Conservation (phyloP, 2,888 invertebrate genomes). For the Trissolcus brochymenae region DNA sequence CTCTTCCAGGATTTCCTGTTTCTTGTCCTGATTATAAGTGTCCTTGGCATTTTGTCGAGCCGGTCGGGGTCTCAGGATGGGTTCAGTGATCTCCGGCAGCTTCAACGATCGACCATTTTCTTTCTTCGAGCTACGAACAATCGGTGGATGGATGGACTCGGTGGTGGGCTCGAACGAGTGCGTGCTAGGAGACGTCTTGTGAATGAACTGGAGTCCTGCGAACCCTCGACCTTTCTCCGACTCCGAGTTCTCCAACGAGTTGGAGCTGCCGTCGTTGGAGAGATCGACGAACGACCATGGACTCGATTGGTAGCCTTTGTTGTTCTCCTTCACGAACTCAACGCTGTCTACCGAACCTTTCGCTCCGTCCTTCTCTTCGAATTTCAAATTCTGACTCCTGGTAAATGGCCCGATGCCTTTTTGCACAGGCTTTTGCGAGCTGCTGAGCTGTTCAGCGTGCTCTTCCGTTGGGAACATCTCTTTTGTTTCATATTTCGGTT, state of each 20-base stretch:
- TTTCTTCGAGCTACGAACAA: conserved; percentile 78
- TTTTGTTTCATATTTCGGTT: conserved; percentile 64
- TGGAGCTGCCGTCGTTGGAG: conserved; percentile 69
- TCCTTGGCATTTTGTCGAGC: conserved; percentile 70
- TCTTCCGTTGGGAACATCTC: conserved; percentile 55
- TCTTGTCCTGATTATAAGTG: conserved; percentile 60
- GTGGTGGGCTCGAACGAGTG: conserved; percentile 43
- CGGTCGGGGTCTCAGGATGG: conserved; percentile 79
- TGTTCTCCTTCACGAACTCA: conserved; percentile 54
- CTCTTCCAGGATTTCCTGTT: conserved; percentile 71
- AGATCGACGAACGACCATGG: conserved; percentile 71
- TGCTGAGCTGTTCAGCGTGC: conserved; percentile 54
- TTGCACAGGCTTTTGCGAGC: conserved; percentile 54
- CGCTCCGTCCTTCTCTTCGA: conserved; percentile 54
- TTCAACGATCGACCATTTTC: conserved; percentile 71
- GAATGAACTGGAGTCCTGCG: conserved; percentile 60
- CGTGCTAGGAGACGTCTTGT: conserved; percentile 22
- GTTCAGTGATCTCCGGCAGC: conserved; percentile 81
- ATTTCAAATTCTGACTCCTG: conserved; percentile 67
- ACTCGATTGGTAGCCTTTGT: conserved; percentile 60
- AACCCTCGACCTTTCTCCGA: conserved; percentile 71
- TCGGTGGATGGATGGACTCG: conserved; percentile 75
- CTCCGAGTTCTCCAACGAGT: conserved; percentile 69
- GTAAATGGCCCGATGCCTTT: conserved; percentile 71
- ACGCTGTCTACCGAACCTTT: conserved; percentile 23